Conservation (phyloP, 53 echinoderm and acorn worm genomes). For the Stichopus horrens region DNA sequence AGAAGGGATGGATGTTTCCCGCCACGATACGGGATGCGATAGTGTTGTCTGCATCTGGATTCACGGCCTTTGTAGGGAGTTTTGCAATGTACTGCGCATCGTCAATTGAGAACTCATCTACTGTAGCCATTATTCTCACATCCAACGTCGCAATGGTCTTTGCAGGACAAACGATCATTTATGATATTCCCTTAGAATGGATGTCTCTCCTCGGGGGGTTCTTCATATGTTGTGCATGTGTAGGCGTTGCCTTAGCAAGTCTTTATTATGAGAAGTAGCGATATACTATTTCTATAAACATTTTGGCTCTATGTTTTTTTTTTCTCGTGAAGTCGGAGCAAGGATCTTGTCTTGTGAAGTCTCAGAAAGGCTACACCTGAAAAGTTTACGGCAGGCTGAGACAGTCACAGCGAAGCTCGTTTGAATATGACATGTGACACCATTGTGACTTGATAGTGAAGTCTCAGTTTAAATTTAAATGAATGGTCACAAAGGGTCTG, state of each 20-base stretch:
- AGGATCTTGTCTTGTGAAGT: too few relatives aligned
- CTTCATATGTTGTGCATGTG: background rate
- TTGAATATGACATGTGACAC: too few relatives aligned
- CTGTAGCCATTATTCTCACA: background rate
- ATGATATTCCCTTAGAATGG: background rate
- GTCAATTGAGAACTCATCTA: background rate
- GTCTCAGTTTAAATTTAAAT: too few relatives aligned
- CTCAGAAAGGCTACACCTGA: too few relatives aligned
- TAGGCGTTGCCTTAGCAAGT: background rate
- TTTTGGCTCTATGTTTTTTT: too few relatives aligned
- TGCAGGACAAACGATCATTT: background rate
- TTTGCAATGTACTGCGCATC: background rate
- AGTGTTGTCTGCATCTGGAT: background rate
- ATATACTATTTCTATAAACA: too few relatives aligned
- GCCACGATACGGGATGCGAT: background rate
- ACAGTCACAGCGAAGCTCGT: too few relatives aligned
- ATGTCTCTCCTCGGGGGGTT: background rate
- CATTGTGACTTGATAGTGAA: too few relatives aligned
- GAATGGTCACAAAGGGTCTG: too few relatives aligned
- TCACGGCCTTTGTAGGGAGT: background rate
- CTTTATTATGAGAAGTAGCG: background rate
- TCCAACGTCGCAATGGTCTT: background rate
- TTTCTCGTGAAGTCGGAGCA: too few relatives aligned
- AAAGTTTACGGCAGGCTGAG: too few relatives aligned
- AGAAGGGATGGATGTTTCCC: background rate